Percentiles rank a stretch among this genome's conserved stretches.
phyloP scores from a whole-genome alignment of 2,113 vertebrate species.

The Epinephelus fuscoguttatus region DNA sequence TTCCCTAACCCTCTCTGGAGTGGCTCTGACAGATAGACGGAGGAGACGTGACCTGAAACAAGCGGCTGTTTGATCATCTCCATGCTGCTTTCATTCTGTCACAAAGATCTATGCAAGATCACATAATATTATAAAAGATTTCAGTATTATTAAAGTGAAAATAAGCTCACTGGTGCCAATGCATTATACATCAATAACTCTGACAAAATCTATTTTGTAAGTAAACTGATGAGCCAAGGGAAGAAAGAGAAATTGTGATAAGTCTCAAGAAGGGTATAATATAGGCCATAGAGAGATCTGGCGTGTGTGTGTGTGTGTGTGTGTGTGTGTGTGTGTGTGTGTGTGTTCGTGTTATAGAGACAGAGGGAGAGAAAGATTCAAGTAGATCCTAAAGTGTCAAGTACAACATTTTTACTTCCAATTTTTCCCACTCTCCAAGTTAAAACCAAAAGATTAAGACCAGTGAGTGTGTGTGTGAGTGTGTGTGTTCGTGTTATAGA shows the following conservation, averaged over 20 bases:
- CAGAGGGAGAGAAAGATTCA: constrained; percentile 22
- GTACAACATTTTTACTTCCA: constrained; percentile 29
- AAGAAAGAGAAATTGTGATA: constrained; percentile 76
- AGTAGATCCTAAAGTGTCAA: constrained; percentile 27
- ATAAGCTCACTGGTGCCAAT: constrained; percentile 73
- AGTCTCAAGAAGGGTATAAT: constrained; percentile 58
- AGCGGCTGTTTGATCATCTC: constrained; percentile 82
- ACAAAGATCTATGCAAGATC: constrained; percentile 77
- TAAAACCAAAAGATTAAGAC: constrained; percentile 17
- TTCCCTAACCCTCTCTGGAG: constrained; percentile 71
- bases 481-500: constrained; percentile 10
- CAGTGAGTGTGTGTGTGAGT: neutral
- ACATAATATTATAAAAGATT: constrained; percentile 82
- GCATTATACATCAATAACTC: constrained; percentile 84
- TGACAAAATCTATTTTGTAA: constrained; percentile 84
- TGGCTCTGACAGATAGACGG: constrained; percentile 76
- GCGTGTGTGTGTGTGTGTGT: constrained; percentile 29
- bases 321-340: neutral
- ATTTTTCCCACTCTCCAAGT: constrained; percentile 20
- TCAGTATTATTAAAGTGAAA: constrained; percentile 80
- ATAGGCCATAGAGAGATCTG: constrained; percentile 56
- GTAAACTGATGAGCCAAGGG: constrained; percentile 78
- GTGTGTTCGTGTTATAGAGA: constrained; percentile 7
- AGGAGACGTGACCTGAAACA: constrained; percentile 84
- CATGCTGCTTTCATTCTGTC: constrained; percentile 84